Base-by-base conservation (phyloP, 2,113 vertebrate genomes). In the Puffinus mauretanicus region DNA sequence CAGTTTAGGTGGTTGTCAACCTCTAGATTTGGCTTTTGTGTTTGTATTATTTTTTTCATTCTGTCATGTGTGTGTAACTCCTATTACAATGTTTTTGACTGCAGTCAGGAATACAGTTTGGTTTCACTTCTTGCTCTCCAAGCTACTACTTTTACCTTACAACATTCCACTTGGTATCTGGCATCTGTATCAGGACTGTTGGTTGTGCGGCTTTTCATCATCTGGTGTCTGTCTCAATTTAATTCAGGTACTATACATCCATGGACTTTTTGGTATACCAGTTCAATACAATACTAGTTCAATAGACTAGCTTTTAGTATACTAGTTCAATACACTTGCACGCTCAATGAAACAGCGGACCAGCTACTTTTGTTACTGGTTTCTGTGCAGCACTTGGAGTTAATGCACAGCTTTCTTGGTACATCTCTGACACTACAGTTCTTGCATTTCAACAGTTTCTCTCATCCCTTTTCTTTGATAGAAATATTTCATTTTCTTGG, bases 381-480 rank as follows among this genome's bases (percentile, higher is more conserved):
- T 87, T 88, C 51, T 65, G 16, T 73, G 75, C 16, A 16, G 36
- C 8, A 2, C 49, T 82, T 46, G 29, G 40, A 55, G 5, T 27
- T 77, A 38, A 30, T 38, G 27, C 16, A 16, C 29, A 52, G 44
- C 78, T 77, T 87, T 24, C 9, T 61, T 49, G 25, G 7, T 76
- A 20, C 1, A 0, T 34, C 18, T 76, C 36, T 62, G 38, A 12
- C 11, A 3, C 0, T 3, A 26, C 13, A n/a, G 17, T 42, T 22
- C 40, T 65, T 67, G 18, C 25, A 20, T 90, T 93, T 86, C 49
- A 58, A 8, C 16, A 24, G 25, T 52, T 91, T 76, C 36, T 79
- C 62, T 67, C 5, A 1, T 62, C 16, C 34, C 42, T 82, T 49
- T 92, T 26, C 51, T 66, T 71, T 38, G 13, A 30, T 62, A 8